Evolutionary conservation across 1,140 invertebrate species (phyloP).

Genomic region (Cotesia glomerata): DNA sequence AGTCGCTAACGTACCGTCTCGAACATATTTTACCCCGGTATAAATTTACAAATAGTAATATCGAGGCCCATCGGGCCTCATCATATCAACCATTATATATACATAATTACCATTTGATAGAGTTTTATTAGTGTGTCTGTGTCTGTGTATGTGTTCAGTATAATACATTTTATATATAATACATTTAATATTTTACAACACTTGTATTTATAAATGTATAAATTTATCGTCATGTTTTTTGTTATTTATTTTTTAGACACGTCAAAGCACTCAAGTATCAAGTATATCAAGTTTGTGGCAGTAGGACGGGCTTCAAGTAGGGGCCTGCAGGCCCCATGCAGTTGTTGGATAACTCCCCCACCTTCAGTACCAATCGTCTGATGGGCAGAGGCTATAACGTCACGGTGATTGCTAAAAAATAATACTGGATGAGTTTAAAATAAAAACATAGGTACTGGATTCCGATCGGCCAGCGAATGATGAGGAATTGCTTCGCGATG

Average conservation of each 20-base stretch:
- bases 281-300: background rate
- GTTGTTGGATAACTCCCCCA: background rate
- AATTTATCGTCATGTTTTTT: too few relatives aligned
- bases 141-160: slow-evolving; percentile 29
- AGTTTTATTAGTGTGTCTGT: slow-evolving; percentile 61
- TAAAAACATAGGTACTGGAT: background rate
- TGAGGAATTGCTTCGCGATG: background rate
- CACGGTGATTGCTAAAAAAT: background rate
- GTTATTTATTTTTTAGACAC: too few relatives aligned
- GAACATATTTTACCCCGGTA: slow-evolving; percentile 62
- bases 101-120: slow-evolving; percentile 65
- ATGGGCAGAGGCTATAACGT: background rate
- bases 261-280: background rate
- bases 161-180: background rate
- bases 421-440: background rate
- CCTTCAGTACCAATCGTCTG: background rate
- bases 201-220: too few relatives aligned
- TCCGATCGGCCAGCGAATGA: background rate
- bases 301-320: slow-evolving; percentile 2
- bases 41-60: slow-evolving; percentile 56
- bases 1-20: slow-evolving; percentile 63
- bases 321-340: background rate
- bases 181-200: background rate
- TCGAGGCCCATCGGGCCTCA: slow-evolving; percentile 42
- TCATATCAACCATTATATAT: slow-evolving; percentile 56